Base-by-base conservation (phyloP, 2,113 vertebrate genomes). In the Naja naja region DNA sequence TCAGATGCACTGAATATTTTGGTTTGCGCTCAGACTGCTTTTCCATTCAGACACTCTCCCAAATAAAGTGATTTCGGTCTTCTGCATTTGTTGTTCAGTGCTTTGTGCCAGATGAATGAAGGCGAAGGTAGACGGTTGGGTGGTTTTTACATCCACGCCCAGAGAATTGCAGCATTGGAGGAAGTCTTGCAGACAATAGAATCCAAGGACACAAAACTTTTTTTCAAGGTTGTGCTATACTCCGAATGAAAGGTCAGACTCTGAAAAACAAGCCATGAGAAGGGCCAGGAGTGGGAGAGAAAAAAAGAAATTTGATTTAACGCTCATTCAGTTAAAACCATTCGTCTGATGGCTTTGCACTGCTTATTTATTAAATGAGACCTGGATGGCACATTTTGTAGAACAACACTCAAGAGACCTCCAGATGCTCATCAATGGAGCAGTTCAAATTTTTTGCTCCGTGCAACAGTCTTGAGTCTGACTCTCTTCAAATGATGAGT, bases 1-100 rank as follows among this genome's bases (percentile, higher is more conserved):
- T 91, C 64, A 92, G 93, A 92, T 16, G 11, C 0, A 54, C 30
- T 69, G 64, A 45, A 43, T 69, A 87, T n/a, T 90, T 45, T 12
- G 60, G 85, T 89, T 92, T 93, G 74, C 92, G 91, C 93, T 93
- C 20, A 30, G 45, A 30, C 90, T 25, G 90, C 91, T 56, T 45
- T 89, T n/a, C 94, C 92, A 0, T 81, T 54, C 91, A 58, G 22
- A 91, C 53, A 90, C 64, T 12, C 90, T 94, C 90, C 94, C 58
- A 49, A 53, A 94, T 94, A 93, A 12, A 27, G 43, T 87, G 20
- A 94, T 64, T 54, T 89, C 49, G 14, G 81, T 47, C 10, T 90
- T 90, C 23, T 22, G 4, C 4, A 14, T 69, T 69, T n/a, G n/a
- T n/a, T n/a, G 30, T 16, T 69, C 64, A 69, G 30, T 5, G 12